A percentile compares a stretch with the other conserved stretches of the same genome.
phyloP scores from a whole-genome alignment of 1,140 invertebrate genomes.

The Brachystomella parvula region DNA sequence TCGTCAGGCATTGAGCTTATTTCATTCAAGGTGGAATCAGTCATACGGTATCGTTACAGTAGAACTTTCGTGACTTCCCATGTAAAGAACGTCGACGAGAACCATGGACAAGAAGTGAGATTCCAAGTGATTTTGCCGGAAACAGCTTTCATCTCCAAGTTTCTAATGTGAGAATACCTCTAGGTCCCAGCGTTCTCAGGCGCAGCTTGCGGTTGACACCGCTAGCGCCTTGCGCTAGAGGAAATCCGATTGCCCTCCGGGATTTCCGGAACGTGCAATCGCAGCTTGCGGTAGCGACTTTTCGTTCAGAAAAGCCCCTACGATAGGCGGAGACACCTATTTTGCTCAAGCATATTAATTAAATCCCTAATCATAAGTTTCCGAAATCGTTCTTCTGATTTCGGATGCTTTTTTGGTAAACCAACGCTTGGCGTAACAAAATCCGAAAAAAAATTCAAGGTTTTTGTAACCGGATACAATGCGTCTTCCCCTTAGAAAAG shows the following conservation, averaged over 20 bases:
- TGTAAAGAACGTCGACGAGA: slow-evolving; percentile 49
- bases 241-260: too few species aligned
- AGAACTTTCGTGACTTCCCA: slow-evolving; percentile 50
- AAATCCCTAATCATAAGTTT: too few species aligned
- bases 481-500: too few species aligned
- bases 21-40: neutral
- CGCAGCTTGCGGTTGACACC: too few species aligned
- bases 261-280: neutral
- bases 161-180: slow-evolving; percentile 49
- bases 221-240: too few species aligned
- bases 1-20: too few species aligned
- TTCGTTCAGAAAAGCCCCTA: neutral
- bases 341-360: too few species aligned
- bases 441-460: neutral
- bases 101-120: slow-evolving; percentile 48
- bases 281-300: neutral
- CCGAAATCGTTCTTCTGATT: too few species aligned
- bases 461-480: too few species aligned
- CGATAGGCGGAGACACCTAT: neutral
- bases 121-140: slow-evolving; percentile 56
- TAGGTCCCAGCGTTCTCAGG: neutral
- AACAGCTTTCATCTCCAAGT: slow-evolving; percentile 55
- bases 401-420: too few species aligned
- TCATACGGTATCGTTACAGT: slow-evolving; percentile 52
- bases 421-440: too few species aligned